Evolutionary conservation across 2,888 invertebrate species (phyloP).

Genomic region (Halocaridina rubra): DNA sequence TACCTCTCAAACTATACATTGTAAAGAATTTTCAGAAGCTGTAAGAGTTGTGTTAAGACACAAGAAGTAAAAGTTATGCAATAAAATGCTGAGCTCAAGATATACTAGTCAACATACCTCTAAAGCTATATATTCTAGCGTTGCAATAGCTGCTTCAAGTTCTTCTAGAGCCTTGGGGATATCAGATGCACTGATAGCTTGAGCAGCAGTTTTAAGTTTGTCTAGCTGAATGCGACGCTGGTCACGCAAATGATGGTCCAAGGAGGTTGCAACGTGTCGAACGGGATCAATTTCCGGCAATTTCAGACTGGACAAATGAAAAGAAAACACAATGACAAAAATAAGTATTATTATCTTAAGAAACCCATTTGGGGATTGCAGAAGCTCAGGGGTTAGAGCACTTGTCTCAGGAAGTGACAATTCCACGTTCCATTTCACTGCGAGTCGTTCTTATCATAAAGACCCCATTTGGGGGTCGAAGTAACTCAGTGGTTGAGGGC

Average conservation of each 20-base stretch:
- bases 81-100: no score
- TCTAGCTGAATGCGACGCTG: slow-evolving; percentile 34
- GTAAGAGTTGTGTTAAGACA: no score
- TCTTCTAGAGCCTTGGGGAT: slow-evolving; percentile 27
- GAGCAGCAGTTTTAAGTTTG: background rate
- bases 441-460: no score
- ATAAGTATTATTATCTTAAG: background rate
- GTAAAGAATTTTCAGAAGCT: no score
- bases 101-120: slow-evolving; percentile 56
- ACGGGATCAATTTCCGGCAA: slow-evolving; percentile 53
- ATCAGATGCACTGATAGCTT: background rate
- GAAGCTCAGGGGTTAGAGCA: no score
- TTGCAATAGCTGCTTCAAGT: slow-evolving; percentile 30
- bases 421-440: no score
- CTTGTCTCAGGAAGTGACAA: no score
- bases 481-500: no score
- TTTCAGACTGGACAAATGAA: background rate
- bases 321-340: background rate
- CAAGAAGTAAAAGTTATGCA: no score
- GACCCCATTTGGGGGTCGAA: no score
- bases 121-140: slow-evolving; percentile 39
- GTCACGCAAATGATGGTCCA: slow-evolving; percentile 46
- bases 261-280: slow-evolving; percentile 53
- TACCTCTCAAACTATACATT: no score
- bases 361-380: background rate